Percentiles rank a stretch among this genome's conserved stretches.
Conservation (phyloP, 1,140 invertebrate genomes). For the Palaemon carinicauda region DNA sequence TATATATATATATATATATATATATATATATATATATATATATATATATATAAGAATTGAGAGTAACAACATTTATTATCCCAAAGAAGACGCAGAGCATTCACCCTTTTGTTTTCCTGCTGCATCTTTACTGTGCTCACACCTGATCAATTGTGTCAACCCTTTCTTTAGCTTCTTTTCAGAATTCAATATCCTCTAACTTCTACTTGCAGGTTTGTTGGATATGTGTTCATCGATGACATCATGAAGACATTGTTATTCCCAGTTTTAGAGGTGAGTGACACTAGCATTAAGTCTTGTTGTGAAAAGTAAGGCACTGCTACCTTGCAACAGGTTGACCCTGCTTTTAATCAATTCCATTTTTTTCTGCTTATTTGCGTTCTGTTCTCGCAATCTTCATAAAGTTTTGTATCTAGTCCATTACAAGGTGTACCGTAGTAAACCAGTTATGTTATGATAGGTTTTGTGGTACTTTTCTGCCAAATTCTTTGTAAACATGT, state of each 20-base stretch:
- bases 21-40: too few relatives aligned
- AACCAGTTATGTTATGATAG: constrained; percentile 58
- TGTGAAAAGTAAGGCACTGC: constrained; percentile 59
- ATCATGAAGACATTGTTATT: constrained; percentile 63
- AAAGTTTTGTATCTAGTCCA: too few relatives aligned
- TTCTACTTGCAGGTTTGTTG: constrained; percentile 59
- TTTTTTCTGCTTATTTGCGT: constrained; percentile 65
- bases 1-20: too few relatives aligned
- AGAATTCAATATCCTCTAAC: constrained; percentile 64
- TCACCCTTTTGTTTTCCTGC: constrained; percentile 15
- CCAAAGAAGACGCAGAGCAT: not conserved
- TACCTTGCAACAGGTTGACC: constrained; percentile 62
- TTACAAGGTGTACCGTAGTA: constrained; percentile 44
- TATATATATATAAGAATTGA: too few relatives aligned
- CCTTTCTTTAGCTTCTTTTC: constrained; percentile 64
- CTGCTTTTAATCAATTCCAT: constrained; percentile 62
- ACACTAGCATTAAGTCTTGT: constrained; percentile 62
- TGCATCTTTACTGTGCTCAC: constrained; percentile 5
- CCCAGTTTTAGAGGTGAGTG: constrained; percentile 62
- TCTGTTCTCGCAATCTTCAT: constrained; percentile 29
- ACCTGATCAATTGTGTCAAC: not conserved
- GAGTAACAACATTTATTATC: not conserved
- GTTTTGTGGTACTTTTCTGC: constrained; percentile 31
- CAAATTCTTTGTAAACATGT: constrained; percentile 39
- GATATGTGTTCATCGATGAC: constrained; percentile 61